phyloP scores from a whole-genome alignment of 2,797 vertebrate genomes.

The Botia almorhae region DNA sequence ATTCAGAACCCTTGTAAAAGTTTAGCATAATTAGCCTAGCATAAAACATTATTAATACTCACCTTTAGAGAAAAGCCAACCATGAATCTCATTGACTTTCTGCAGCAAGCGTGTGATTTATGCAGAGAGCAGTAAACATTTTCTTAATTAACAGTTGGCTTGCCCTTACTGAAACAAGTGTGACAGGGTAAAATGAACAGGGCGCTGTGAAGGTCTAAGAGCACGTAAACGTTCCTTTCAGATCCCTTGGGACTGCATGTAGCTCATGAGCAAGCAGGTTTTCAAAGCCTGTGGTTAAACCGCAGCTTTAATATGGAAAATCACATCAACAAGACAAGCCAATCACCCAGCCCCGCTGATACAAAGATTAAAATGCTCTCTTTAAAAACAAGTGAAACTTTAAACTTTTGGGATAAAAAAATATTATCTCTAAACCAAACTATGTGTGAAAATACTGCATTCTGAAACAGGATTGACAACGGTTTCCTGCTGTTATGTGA shows the following conservation, averaged over 20 bases:
- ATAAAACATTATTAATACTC: constrained; percentile 28
- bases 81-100: constrained; percentile 45
- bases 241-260: constrained; percentile 62
- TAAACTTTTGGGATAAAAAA: background rate
- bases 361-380: constrained; percentile 19
- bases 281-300: constrained; percentile 58
- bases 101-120: constrained; percentile 19
- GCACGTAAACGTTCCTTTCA: constrained; percentile 72
- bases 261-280: constrained; percentile 70
- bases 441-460: background rate
- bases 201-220: constrained; percentile 73
- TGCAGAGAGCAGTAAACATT: constrained; percentile 46
- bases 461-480: background rate
- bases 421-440: background rate
- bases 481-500: constrained; percentile 1
- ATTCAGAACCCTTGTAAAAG: background rate
- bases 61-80: constrained; percentile 33
- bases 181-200: constrained; percentile 76
- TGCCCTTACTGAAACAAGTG: constrained; percentile 76
- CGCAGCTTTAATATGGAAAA: constrained; percentile 62
- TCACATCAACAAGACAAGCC: constrained; percentile 41
- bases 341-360: constrained; percentile 5
- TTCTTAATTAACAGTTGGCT: constrained; percentile 75
- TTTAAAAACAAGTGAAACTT: background rate
- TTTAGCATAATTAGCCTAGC: constrained; percentile 17